phyloP scores from a whole-genome alignment of 2,113 vertebrate species.

The Brevimyrus niger region DNA sequence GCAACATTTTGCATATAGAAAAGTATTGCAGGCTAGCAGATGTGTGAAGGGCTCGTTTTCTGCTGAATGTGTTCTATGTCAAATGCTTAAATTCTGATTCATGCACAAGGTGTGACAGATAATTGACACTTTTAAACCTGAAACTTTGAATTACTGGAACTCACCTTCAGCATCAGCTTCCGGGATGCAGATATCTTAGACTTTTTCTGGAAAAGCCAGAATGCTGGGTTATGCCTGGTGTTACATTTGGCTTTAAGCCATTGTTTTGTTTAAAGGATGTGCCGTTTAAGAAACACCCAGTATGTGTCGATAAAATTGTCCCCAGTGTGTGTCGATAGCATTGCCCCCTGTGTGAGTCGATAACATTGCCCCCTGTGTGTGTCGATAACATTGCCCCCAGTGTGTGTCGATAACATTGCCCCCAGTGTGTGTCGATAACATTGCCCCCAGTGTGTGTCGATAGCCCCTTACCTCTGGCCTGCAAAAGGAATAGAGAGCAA shows the following conservation, averaged over 20 bases:
- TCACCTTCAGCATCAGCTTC: slow-evolving; percentile 87
- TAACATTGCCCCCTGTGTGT: no score
- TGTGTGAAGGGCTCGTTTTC: background rate
- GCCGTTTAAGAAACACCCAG: background rate
- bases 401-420: no score
- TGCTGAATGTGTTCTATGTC: background rate
- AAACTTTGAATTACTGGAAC: background rate
- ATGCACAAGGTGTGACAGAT: background rate
- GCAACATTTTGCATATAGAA: background rate
- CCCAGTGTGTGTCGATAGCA: background rate
- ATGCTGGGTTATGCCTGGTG: background rate
- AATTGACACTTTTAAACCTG: background rate
- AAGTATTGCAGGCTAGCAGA: background rate
- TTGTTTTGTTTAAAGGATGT: background rate
- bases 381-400: background rate
- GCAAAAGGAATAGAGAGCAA: slow-evolving; percentile 20
- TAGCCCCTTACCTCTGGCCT: slow-evolving; percentile 51
- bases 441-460: no score
- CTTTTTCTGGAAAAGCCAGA: slow-evolving; percentile 62
- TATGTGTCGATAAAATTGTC: no score
- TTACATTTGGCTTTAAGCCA: background rate
- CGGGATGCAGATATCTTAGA: slow-evolving; percentile 94
- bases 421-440: no score
- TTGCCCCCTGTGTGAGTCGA: no score
- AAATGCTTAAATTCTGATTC: background rate